Evolutionary conservation across 2,797 vertebrate genomes (phyloP).

Genomic region (Sciurus carolinensis): DNA sequence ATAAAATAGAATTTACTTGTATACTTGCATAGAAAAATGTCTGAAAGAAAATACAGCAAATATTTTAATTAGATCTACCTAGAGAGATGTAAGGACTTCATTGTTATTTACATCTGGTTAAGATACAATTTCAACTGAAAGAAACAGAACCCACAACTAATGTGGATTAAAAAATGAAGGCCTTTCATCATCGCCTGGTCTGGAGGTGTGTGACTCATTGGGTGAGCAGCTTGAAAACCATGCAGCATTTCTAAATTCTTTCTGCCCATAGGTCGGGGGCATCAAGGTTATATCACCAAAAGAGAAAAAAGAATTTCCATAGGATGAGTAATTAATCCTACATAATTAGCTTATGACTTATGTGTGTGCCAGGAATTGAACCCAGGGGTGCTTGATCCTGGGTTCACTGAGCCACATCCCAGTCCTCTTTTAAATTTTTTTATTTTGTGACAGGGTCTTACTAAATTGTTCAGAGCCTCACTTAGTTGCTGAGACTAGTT

Average conservation of each 20-base stretch:
- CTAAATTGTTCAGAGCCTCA: too few species aligned
- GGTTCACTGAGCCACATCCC: too few species aligned
- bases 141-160: neutral
- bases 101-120: neutral
- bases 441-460: too few species aligned
- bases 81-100: neutral
- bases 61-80: constrained; percentile 23
- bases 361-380: too few species aligned
- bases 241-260: constrained; percentile 15
- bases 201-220: constrained; percentile 28
- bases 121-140: neutral
- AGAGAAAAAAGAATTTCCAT: neutral
- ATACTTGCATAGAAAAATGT: neutral
- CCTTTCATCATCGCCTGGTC: constrained; percentile 21
- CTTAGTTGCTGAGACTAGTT: too few species aligned
- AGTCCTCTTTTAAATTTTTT: too few species aligned
- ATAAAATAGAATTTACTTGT: constrained; percentile 37
- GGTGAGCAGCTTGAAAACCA: neutral
- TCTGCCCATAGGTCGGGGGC: neutral
- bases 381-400: too few species aligned
- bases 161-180: neutral
- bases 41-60: constrained; percentile 16
- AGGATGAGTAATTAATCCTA: neutral
- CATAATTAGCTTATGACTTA: neutral
- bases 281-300: neutral